phyloP scores from a whole-genome alignment of 2,888 invertebrate species.

The Pedicia rivosa region DNA sequence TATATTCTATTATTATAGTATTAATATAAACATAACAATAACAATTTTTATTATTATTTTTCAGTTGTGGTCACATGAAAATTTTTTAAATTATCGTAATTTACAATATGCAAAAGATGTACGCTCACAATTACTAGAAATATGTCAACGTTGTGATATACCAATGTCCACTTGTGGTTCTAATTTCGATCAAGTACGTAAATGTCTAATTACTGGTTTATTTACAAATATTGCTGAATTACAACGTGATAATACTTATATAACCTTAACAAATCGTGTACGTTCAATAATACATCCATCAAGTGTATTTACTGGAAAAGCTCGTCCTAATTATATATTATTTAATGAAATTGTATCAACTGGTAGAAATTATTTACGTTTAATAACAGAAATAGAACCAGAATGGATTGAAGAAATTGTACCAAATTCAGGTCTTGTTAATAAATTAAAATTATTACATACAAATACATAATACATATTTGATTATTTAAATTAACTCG shows the following conservation, averaged over 20 bases:
- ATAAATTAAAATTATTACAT: too few species aligned
- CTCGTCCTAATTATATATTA: constrained; percentile 55
- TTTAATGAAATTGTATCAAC: constrained; percentile 84
- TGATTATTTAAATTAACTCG: too few species aligned
- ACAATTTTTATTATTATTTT: too few species aligned
- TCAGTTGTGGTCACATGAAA: constrained; percentile 68
- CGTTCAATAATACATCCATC: constrained; percentile 73
- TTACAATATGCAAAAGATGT: constrained; percentile 67
- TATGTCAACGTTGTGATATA: constrained; percentile 47
- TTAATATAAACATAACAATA: too few species aligned
- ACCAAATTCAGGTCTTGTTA: constrained; percentile 29
- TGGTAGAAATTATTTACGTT: constrained; percentile 61
- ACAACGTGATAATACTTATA: constrained; percentile 52
- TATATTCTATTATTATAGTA: too few species aligned
- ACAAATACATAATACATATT: too few species aligned
- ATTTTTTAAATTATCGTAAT: constrained; percentile 71
- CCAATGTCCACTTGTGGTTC: constrained; percentile 45
- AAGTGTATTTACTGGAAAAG: constrained; percentile 42
- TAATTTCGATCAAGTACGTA: constrained; percentile 46
- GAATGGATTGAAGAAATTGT: constrained; percentile 58
- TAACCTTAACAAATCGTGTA: constrained; percentile 44
- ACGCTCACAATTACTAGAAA: constrained; percentile 56
- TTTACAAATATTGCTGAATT: constrained; percentile 78
- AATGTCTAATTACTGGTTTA: constrained; percentile 65
- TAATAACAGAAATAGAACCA: constrained; percentile 58